Percentiles rank a stretch among this genome's conserved stretches.
Evolutionary conservation across 1,140 invertebrate species (phyloP).

Genomic region (Orchesella cincta): DNA sequence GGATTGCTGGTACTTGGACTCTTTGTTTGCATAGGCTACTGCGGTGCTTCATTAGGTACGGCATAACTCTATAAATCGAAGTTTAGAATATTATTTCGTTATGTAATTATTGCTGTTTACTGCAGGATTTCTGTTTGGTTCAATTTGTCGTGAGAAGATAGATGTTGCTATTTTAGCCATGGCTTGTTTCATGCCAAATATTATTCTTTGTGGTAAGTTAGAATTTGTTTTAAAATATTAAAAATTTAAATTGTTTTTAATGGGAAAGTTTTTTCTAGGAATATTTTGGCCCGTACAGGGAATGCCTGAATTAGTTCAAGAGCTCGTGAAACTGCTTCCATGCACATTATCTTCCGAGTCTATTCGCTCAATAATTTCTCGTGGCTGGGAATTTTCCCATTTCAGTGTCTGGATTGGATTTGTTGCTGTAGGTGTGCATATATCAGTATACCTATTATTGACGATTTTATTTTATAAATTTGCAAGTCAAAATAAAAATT

Average conservation of each 20-base stretch:
- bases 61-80: no score
- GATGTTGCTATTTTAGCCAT: slow-evolving; percentile 11
- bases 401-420: not conserved
- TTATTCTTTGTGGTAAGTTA: no score
- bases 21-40: slow-evolving; percentile 32
- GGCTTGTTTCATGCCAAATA: slow-evolving; percentile 35
- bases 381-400: slow-evolving; percentile 20
- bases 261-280: no score
- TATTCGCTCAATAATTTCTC: not conserved
- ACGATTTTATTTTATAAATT: not conserved
- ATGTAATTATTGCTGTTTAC: no score
- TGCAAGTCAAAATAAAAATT: no score
- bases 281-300: slow-evolving; percentile 18
- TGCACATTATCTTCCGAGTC: not conserved
- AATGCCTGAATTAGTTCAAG: not conserved
- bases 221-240: no score
- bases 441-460: not conserved
- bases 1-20: slow-evolving; percentile 9
- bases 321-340: not conserved
- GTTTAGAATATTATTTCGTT: no score
- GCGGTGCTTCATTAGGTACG: slow-evolving; percentile 36
- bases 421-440: not conserved
- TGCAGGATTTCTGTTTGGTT: not conserved
- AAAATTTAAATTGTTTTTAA: no score
- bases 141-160: slow-evolving; percentile 1